Percentiles rank a stretch among this genome's conserved stretches.
phyloP scores from a whole-genome alignment of 2,113 vertebrate species.

The Axis porcinus region DNA sequence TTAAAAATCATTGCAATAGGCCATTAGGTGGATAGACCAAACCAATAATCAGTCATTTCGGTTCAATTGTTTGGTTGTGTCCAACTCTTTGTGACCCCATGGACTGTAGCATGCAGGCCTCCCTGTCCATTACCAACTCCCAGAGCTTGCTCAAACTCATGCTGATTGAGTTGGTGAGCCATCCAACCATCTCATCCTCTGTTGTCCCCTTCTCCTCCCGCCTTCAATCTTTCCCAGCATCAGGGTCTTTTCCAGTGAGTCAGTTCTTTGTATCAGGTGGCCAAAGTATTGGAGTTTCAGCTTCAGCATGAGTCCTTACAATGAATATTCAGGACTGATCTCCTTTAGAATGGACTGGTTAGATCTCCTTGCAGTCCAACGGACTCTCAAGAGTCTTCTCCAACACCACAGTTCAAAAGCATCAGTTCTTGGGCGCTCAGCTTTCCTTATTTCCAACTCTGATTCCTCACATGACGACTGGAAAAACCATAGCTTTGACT shows the following conservation, averaged over 20 bases:
- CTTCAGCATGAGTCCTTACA: background rate
- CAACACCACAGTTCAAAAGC: background rate
- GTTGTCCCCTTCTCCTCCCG: fast-evolving
- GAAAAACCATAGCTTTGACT: background rate
- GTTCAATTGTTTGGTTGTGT: background rate
- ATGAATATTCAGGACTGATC: background rate
- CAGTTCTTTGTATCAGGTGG: background rate
- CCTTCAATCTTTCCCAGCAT: background rate
- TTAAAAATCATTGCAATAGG: background rate
- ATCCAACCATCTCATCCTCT: background rate
- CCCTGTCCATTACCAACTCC: background rate
- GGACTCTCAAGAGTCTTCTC: background rate
- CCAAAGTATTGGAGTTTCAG: background rate
- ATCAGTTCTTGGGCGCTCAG: background rate
- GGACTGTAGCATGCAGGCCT: background rate
- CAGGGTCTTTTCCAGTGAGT: background rate
- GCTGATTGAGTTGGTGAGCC: background rate
- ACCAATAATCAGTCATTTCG: background rate
- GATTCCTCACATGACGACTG: background rate
- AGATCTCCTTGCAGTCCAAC: background rate
- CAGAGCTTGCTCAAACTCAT: background rate
- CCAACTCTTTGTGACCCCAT: background rate
- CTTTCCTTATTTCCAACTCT: background rate
- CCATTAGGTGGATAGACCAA: background rate
- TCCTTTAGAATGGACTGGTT: background rate